These are phyloP conservation scores for Paedocypris micromegethes DNA, from an alignment of 2,797 vertebrate genomes.

Conservation along the genomic window DNA sequence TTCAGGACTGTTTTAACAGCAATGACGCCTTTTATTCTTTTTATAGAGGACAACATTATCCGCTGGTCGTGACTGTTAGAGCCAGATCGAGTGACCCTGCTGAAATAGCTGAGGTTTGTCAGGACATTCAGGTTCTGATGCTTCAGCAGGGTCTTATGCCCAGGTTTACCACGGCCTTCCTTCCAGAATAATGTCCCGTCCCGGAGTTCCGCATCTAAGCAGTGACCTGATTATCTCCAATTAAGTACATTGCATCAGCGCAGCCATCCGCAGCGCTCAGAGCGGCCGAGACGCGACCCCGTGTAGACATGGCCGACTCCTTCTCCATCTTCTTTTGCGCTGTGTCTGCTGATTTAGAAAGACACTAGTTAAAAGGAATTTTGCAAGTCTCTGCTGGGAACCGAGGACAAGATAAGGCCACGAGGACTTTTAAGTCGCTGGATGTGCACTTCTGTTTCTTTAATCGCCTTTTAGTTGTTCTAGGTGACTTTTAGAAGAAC, in stretches of 20 bases:
- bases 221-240: constrained; percentile 51
- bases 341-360: constrained; percentile 21
- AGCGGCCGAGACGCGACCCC: constrained; percentile 1
- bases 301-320: neutral
- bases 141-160: constrained; percentile 2
- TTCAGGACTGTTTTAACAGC: constrained; percentile 50
- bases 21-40: constrained; percentile 32
- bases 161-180: constrained; percentile 1
- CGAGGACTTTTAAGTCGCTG: neutral
- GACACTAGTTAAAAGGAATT: constrained; percentile 7
- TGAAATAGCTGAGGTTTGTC: constrained; percentile 44
- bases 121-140: constrained; percentile 36
- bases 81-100: constrained; percentile 46
- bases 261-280: constrained; percentile 33
- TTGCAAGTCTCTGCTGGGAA: neutral
- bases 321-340: neutral
- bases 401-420: neutral
- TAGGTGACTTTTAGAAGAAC: constrained; percentile 5
- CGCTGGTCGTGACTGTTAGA: constrained; percentile 51
- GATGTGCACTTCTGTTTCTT: neutral
- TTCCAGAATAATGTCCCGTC: constrained; percentile 39
- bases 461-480: constrained; percentile 16
- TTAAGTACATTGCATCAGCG: constrained; percentile 54
- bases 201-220: constrained; percentile 38
- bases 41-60: constrained; percentile 51